Conservation (phyloP, 2,113 vertebrate genomes). For the Stomatorhinus ivindoensis region DNA sequence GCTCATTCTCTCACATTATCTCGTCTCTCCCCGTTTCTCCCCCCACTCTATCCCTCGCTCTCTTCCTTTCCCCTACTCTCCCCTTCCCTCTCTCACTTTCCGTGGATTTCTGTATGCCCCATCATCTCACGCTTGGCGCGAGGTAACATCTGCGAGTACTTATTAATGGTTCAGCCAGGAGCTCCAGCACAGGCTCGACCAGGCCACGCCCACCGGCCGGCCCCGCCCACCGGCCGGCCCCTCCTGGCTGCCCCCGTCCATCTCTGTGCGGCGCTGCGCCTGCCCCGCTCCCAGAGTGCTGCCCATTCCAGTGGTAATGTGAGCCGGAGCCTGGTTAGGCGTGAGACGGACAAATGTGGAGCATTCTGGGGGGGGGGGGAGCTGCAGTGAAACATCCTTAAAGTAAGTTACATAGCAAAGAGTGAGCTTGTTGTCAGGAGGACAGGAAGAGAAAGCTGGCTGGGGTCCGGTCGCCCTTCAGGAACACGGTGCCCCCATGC, state of each 20-base stretch:
- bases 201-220: neutral
- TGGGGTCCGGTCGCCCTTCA: neutral
- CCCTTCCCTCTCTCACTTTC: neutral
- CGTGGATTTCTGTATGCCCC: neutral
- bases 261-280: neutral
- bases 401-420: neutral
- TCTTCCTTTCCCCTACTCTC: neutral
- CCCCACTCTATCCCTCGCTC: neutral
- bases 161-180: conserved; percentile 12
- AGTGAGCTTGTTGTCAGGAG: neutral
- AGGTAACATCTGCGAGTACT: conserved; percentile 22
- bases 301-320: neutral
- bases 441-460: neutral
- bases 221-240: neutral
- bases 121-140: neutral
- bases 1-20: neutral
- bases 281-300: neutral
- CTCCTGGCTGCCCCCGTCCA: neutral
- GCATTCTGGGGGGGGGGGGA: neutral
- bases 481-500: too few relatives aligned
- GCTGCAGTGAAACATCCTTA: neutral
- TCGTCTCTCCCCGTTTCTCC: neutral
- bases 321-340: neutral
- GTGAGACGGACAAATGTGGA: neutral
- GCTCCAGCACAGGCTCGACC: neutral